These are phyloP conservation scores for Danio rerio DNA, from an alignment of 2,113 vertebrate species.

Conservation along the genomic window GRCz12tu NC_133180.1:23791501-23792000, in stretches of 20 bases:
- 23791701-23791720: neutral
- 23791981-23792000: too few species aligned
- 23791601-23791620: constrained; percentile 30
- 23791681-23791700: neutral
- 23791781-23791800: constrained; percentile 22
- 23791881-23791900: constrained; percentile 1
- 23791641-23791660: neutral
- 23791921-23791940: constrained; percentile 8
- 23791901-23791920: neutral
- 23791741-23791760: neutral
- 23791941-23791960: constrained; percentile 7
- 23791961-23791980: neutral
- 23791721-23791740: too few species aligned
- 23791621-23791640: neutral
- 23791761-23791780: constrained; percentile 39
- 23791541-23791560: constrained; percentile 40
- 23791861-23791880: neutral
- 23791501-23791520: constrained; percentile 14
- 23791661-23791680: constrained; percentile 4
- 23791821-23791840: neutral
- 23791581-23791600: constrained; percentile 38
- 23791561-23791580: constrained; percentile 21
- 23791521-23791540: constrained; percentile 27
- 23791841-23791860: neutral
- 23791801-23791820: neutral